Evolutionary conservation across 2,888 invertebrate genomes (phyloP).

Genomic region (Mimumesa dahlbomi): DNA sequence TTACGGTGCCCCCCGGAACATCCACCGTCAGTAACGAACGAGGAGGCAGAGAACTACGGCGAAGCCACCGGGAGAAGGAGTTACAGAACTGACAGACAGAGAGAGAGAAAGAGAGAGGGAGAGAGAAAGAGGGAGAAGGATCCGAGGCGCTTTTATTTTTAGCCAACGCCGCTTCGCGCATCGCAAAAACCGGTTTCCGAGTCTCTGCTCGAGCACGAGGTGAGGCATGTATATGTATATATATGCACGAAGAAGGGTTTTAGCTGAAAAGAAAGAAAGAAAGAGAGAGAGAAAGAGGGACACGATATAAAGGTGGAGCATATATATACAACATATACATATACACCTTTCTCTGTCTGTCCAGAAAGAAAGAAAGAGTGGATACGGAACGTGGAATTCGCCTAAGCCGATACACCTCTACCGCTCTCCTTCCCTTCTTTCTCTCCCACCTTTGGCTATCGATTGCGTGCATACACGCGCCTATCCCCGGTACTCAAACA

Average conservation of each 20-base stretch:
- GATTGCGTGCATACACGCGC: constrained; percentile 57
- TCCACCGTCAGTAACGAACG: constrained; percentile 23
- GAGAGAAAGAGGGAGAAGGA: constrained; percentile 24
- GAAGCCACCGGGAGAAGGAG: constrained; percentile 46
- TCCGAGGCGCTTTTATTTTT: constrained; percentile 62
- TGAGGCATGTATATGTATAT: constrained; percentile 41
- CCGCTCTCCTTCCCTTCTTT: not conserved
- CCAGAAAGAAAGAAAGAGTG: constrained; percentile 54
- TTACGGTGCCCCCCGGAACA: constrained; percentile 22
- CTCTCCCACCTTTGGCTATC: constrained; percentile 47
- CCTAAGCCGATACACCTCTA: constrained; percentile 39
- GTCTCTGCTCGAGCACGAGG: constrained; percentile 42
- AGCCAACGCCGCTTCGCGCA: constrained; percentile 64
- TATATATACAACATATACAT: not conserved
- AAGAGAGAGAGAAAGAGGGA: constrained; percentile 29
- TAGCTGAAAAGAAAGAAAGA: constrained; percentile 33
- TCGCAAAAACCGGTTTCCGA: constrained; percentile 73
- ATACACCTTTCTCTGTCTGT: not conserved
- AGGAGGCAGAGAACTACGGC: constrained; percentile 57
- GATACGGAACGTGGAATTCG: constrained; percentile 59
- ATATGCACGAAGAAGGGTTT: constrained; percentile 51
- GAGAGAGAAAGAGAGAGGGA: constrained; percentile 10
- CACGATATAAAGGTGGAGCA: constrained; percentile 39
- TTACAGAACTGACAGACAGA: not conserved
- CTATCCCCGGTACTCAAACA: constrained; percentile 25